These are phyloP conservation scores for Epinotia nisella DNA, from an alignment of 2,888 invertebrate species.

Conservation along the genomic window DNA sequence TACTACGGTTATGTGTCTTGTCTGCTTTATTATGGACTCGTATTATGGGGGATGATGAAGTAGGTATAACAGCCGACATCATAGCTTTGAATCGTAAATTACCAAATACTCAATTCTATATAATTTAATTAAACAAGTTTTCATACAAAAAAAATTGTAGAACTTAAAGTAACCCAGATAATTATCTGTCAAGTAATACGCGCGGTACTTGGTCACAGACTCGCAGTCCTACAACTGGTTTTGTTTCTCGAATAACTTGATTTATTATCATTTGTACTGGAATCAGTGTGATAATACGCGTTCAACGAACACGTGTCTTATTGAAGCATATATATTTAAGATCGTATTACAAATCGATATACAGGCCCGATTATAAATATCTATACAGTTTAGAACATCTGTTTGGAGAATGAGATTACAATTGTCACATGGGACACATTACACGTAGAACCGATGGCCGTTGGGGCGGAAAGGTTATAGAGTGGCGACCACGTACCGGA, in stretches of 20 bases:
- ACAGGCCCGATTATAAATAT: neutral
- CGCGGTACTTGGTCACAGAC: neutral
- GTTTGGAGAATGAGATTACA: neutral
- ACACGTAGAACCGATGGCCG: no score
- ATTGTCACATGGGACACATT: neutral
- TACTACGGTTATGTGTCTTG: constrained; percentile 4
- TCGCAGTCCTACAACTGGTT: constrained; percentile 3
- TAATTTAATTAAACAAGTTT: no score
- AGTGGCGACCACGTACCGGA: no score
- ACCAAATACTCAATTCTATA: no score
- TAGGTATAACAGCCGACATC: neutral
- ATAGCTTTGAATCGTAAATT: no score
- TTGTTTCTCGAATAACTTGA: constrained; percentile 11
- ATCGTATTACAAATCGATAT: constrained; percentile 1
- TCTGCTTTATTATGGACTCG: neutral
- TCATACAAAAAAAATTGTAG: no score
- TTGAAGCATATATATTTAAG: constrained; percentile 25
- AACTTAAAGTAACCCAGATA: neutral
- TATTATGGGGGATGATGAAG: neutral
- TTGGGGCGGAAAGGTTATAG: no score
- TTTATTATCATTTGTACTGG: constrained; percentile 24
- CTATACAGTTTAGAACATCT: neutral
- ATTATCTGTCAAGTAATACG: neutral
- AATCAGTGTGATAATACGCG: constrained; percentile 14
- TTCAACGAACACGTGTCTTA: constrained; percentile 14